These are phyloP conservation scores for Ophion obscuratus DNA, from an alignment of 2,888 invertebrate species.

Conservation along the genomic window DNA sequence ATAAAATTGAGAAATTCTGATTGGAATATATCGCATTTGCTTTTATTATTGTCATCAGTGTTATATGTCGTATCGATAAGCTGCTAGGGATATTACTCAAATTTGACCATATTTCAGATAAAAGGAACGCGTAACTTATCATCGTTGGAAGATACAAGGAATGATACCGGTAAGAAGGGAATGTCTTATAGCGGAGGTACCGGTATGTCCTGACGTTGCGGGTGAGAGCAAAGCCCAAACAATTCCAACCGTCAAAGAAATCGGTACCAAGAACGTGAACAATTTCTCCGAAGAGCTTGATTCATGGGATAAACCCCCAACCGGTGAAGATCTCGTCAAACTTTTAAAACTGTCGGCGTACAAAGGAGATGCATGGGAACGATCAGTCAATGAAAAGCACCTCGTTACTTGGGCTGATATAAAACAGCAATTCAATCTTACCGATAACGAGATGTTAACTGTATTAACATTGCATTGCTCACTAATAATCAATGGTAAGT, in stretches of 20 bases:
- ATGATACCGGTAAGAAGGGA: not conserved
- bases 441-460: constrained; percentile 15
- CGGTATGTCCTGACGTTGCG: constrained; percentile 26
- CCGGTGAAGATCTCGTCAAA: constrained; percentile 10
- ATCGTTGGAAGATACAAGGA: no score
- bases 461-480: constrained; percentile 2
- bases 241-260: constrained; percentile 24
- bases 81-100: no score
- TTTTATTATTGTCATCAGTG: no score
- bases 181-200: constrained; percentile 10
- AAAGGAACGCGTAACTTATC: no score
- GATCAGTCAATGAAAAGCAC: not conserved
- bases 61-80: no score
- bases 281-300: constrained; percentile 21
- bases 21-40: no score
- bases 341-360: constrained; percentile 9
- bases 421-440: constrained; percentile 6
- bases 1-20: no score
- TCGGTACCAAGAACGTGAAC: constrained; percentile 15
- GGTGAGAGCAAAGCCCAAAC: constrained; percentile 7
- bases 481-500: not conserved
- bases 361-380: constrained; percentile 1
- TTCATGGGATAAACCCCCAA: constrained; percentile 3
- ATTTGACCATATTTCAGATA: no score
- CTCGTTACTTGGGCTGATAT: not conserved